Percentiles rank a stretch among this genome's conserved stretches.
These are phyloP conservation scores for Trichomalopsis sarcophagae DNA, from an alignment of 1,140 invertebrate genomes.

Conservation along the genomic window DNA sequence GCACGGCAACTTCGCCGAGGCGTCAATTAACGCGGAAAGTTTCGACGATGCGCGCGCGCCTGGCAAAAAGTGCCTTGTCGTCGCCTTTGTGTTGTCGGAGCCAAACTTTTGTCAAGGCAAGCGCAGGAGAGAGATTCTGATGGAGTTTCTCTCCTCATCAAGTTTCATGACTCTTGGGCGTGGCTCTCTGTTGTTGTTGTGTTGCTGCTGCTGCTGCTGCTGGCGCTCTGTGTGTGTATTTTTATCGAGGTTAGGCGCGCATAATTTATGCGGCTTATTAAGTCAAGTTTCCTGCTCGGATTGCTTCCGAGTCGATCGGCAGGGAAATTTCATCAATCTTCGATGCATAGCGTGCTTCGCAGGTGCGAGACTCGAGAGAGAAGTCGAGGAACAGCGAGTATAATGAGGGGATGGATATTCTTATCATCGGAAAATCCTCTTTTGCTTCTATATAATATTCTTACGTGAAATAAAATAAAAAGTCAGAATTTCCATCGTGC, in stretches of 20 bases:
- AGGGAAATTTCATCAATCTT: constrained; percentile 11
- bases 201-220: background rate
- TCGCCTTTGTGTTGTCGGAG: background rate
- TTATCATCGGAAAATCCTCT: background rate
- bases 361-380: background rate
- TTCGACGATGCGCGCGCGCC: background rate
- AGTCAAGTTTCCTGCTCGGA: background rate
- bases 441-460: background rate
- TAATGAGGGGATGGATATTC: background rate
- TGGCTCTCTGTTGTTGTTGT: background rate
- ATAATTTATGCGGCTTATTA: constrained; percentile 26
- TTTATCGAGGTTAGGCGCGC: background rate
- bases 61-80: background rate
- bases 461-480: background rate
- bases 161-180: background rate
- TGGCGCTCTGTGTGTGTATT: background rate
- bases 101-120: background rate
- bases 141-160: constrained; percentile 12
- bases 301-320: constrained; percentile 1
- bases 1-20: background rate
- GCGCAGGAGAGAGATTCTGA: background rate
- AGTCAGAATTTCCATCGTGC: background rate
- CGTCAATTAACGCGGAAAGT: constrained; percentile 27
- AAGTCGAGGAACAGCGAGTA: background rate
- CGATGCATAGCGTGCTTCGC: background rate